These are phyloP conservation scores for Sebastes melanostomus DNA, from an alignment of 2,797 vertebrate genomes.

Conservation along the genomic window DNA sequence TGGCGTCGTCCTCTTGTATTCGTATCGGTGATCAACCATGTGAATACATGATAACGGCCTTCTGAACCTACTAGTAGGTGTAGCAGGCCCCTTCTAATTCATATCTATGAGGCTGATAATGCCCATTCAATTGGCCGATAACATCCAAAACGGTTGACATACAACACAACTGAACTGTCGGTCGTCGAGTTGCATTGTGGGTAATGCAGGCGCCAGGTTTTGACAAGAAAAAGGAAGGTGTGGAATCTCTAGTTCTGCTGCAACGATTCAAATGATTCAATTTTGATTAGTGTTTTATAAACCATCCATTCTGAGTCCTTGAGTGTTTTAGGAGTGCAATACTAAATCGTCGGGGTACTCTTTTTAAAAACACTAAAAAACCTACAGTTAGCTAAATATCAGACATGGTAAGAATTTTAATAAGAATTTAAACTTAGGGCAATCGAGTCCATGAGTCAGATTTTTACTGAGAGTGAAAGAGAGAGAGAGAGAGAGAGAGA, in stretches of 20 bases:
- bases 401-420: neutral
- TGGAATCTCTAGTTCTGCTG: neutral
- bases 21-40: neutral
- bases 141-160: no score
- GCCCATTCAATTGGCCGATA: neutral
- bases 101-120: neutral
- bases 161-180: neutral
- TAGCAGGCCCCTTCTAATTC: neutral
- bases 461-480: constrained; percentile 14
- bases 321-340: neutral
- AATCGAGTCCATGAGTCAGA: neutral
- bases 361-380: neutral
- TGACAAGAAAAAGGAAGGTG: neutral
- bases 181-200: neutral
- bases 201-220: neutral
- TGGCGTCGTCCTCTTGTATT: neutral
- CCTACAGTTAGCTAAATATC: neutral
- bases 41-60: neutral
- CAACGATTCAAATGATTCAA: neutral
- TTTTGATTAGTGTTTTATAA: neutral
- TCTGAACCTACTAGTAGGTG: neutral
- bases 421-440: neutral
- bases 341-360: neutral
- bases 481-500: constrained; percentile 17
- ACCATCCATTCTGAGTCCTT: accelerated